Conservation (phyloP, 2,888 invertebrate species). For the Brachypterus glaber region DNA sequence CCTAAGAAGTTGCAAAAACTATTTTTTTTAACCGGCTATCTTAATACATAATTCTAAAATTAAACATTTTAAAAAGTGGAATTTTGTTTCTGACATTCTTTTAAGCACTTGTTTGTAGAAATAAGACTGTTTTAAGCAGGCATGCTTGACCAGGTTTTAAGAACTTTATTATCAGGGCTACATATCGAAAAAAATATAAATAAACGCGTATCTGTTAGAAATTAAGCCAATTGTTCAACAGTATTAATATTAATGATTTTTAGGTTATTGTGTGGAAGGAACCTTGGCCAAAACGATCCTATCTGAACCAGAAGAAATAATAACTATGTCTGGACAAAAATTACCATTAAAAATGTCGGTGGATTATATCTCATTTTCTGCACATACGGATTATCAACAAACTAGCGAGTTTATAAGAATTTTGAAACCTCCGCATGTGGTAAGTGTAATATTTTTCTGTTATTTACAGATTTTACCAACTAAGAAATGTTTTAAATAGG, state of each 20-base stretch:
- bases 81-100: too few relatives aligned
- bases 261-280: slow-evolving; percentile 73
- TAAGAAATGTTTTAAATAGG: too few relatives aligned
- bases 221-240: too few relatives aligned
- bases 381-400: slow-evolving; percentile 96
- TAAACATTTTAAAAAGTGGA: too few relatives aligned
- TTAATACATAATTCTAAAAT: too few relatives aligned
- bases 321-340: slow-evolving; percentile 91
- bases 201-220: too few relatives aligned
- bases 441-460: slow-evolving; percentile 37
- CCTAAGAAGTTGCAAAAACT: too few relatives aligned
- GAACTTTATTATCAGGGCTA: not conserved
- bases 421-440: slow-evolving; percentile 91
- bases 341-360: slow-evolving; percentile 94
- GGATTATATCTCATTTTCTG: slow-evolving; percentile 98
- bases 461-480: too few relatives aligned
- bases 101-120: too few relatives aligned
- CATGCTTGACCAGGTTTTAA: too few relatives aligned
- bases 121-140: too few relatives aligned
- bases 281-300: slow-evolving; percentile 87
- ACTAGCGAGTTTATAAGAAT: slow-evolving; percentile 94
- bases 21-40: too few relatives aligned
- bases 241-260: not conserved
- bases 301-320: slow-evolving; percentile 96
- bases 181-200: not conserved